Base-by-base conservation (phyloP, 2,113 vertebrate species). In the Grammomys surdaster region DNA sequence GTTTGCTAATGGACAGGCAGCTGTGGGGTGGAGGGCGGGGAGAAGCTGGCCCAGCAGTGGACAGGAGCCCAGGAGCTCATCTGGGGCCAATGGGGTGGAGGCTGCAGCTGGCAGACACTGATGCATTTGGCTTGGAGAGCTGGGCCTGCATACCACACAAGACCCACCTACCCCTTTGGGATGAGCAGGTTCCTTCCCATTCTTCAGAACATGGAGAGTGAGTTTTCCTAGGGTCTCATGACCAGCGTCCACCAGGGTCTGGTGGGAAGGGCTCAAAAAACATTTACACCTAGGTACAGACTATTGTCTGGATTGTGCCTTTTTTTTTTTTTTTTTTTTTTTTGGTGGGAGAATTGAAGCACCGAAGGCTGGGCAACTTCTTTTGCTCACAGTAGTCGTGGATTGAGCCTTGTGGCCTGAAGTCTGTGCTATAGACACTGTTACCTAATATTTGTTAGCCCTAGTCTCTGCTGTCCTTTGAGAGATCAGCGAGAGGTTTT, bases 1-100 rank as follows among this genome's bases (percentile, higher is more conserved):
- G 94, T 65, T 76, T 92, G 96, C 90, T 95, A 56, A 95, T 24
- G 88, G 67, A 90, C 48, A 72, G 51, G 46, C 28, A 4, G 69
- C 85, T 5, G 20, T 86, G 65, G 73, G 81, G 4, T 22, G 65
- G 6, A 12, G 67, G 63, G 63, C 3, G 14, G 67, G 63, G 73
- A 58, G 69, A 67, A 67, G 48, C 9, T 14, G 80, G 88, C 43
- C 17, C 3, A 9, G 76, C 1, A 54, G 89, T 16, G 31, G 5
- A 69, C 31, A 43, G 70, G 28, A 36, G 80, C 19, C 73, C 65
- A 28, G 48, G 72, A n/a, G 43, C 67, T n/a, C 48, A 26, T 36
- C 33, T 1, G 33, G 54, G 17, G 0, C 11, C 8, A n/a, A 48
- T 0, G 5, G 43, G 56, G 60, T 48, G 14, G 46, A 24, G 54